Conservation (phyloP, 2,113 vertebrate species). For the Anguilla rostrata region DNA sequence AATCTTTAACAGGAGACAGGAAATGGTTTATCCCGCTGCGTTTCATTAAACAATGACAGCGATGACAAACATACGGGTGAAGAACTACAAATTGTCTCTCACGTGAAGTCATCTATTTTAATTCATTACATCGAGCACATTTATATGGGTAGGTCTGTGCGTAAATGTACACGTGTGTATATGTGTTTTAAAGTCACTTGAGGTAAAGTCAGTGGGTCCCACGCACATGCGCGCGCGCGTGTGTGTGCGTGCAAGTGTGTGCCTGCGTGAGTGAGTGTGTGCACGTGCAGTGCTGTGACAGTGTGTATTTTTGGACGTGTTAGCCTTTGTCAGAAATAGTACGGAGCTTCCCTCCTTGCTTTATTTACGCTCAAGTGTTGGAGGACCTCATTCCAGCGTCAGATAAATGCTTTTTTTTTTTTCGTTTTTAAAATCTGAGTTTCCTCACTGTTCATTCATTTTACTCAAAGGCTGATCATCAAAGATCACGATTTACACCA, state of each 20-base stretch:
- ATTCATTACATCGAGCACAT: too few species aligned
- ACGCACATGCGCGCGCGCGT: too few species aligned
- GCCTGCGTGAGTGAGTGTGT: not conserved
- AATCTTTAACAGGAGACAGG: not conserved
- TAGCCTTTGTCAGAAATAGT: not conserved
- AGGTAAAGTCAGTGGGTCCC: too few species aligned
- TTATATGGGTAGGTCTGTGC: too few species aligned
- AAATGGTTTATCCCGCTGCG: not conserved
- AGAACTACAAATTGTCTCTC: not conserved
- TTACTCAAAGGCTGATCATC: too few species aligned
- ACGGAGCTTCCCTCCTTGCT: not conserved
- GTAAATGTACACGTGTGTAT: too few species aligned
- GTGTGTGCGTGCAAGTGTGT: not conserved
- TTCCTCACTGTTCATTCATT: too few species aligned
- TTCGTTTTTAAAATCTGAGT: too few species aligned
- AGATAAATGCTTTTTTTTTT: not conserved
- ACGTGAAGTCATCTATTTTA: too few species aligned
- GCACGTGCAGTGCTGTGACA: not conserved
- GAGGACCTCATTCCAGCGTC: not conserved
- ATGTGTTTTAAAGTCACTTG: too few species aligned
- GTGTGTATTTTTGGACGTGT: conserved; percentile 2
- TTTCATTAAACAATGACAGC: not conserved
- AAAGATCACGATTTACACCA: not conserved
- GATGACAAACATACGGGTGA: not conserved
- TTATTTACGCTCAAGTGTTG: not conserved